Evolutionary conservation across 2,113 vertebrate species (phyloP), one percentile per base, ranked within the genome.

Genomic region (Acrocephalus arundinaceus): DNA sequence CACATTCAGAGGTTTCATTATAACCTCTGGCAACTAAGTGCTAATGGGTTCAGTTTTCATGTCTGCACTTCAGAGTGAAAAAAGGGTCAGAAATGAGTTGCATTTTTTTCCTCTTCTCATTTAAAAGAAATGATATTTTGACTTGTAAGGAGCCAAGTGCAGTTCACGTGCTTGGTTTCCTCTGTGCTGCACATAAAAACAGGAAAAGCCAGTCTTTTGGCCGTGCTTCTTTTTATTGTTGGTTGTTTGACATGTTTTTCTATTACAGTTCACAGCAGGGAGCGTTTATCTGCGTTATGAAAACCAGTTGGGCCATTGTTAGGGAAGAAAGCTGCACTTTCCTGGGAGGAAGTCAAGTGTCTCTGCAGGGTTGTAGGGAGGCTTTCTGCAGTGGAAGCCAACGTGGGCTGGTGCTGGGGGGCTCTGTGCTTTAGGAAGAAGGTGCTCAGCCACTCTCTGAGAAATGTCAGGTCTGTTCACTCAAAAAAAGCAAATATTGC

Each of bases 161-260:
- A 72, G 93, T 91, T 95, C 95, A 96, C 5, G 39, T 94, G 91
- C 95, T 94, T 46, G 21, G 49, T 92, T 97, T 95, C 96, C 89
- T 91, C 89, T 80, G 63, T 17, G 65, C 94, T 61, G 52, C 89
- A 70, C 85, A 90, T 91, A 87, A 96, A 97, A 97, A 94, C 96
- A 97, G 96, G 96, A 96, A 97, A 95, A 95, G 85, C 81, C 87
- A 83, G 85, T 45, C 94, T 85, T 91, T 96, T 96, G 94, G 93
- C 87, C 16, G 52, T 65, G 93, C 91, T 89, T 54, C 96, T 89
- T 94, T 95, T 95, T 91, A 94, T 95, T 95, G 96, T 95, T 93
- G 85, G 89, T 92, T 94, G 93, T 91, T 95, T 95, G 96, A 96
- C 96, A 97, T 96, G 94, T 96, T 97, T 96, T 96, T 93, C 96